Conservation (phyloP, 2,113 vertebrate genomes). For the Condylura cristata region DNA sequence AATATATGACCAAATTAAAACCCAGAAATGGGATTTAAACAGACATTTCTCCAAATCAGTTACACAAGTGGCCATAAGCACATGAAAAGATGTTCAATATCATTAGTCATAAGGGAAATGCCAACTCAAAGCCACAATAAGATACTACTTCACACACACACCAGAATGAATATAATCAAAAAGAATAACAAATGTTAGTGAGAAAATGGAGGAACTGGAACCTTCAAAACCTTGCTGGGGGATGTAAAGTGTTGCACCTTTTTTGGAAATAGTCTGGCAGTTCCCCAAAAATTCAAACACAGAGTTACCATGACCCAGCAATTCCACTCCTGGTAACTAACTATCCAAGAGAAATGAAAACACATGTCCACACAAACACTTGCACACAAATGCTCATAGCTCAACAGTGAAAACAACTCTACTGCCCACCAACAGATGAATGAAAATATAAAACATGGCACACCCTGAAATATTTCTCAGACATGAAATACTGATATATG, state of each 20-base stretch:
- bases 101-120: neutral
- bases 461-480: neutral
- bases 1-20: neutral
- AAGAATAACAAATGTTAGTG: neutral
- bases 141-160: neutral
- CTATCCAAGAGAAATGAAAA: neutral
- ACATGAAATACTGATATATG: neutral
- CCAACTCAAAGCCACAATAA: constrained; percentile 36
- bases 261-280: neutral
- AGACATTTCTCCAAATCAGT: constrained; percentile 26
- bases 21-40: neutral
- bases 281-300: neutral
- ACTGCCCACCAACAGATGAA: neutral
- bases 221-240: neutral
- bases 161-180: neutral
- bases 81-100: neutral
- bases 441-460: neutral
- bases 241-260: neutral
- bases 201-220: neutral
- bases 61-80: neutral
- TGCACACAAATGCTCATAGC: neutral
- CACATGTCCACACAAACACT: neutral
- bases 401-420: neutral
- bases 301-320: neutral
- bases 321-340: neutral